Evolutionary conservation across 2,113 vertebrate species (phyloP).

Genomic region (Lophura nycthemera): DNA sequence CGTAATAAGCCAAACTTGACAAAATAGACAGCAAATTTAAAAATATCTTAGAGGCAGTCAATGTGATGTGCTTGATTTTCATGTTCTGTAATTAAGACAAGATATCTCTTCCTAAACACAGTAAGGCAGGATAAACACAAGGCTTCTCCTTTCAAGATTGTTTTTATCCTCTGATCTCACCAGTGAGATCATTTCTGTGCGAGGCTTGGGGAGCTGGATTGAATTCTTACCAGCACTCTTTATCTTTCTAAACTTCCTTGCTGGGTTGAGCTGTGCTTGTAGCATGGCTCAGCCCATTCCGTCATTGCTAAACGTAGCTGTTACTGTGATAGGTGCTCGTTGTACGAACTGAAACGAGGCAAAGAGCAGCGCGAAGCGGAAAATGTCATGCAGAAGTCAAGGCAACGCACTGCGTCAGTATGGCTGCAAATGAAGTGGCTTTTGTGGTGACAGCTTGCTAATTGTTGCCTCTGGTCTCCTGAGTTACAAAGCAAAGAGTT

Average conservation of each 20-base stretch:
- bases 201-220: not conserved
- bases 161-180: not conserved
- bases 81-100: slow-evolving; percentile 9
- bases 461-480: slow-evolving; percentile 42
- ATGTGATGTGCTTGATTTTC: not conserved
- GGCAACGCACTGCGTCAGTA: not conserved
- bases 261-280: not conserved
- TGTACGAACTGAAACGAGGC: not conserved
- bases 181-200: not conserved
- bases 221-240: slow-evolving; percentile 4
- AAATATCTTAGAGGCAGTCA: not conserved
- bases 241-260: not conserved
- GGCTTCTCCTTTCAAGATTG: not conserved
- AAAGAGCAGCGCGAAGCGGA: not conserved
- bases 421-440: not conserved
- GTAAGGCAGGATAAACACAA: not conserved
- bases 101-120: not conserved
- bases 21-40: slow-evolving; percentile 1
- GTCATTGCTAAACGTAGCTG: not conserved
- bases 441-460: not conserved
- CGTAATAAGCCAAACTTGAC: not conserved
- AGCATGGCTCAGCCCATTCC: not conserved
- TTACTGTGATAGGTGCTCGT: not conserved
- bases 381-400: slow-evolving; percentile 9
- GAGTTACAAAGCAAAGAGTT: not conserved